Evolutionary conservation across 2,888 invertebrate species (phyloP), one percentile per base, ranked within the genome.

Genomic region (Drosophila affinis): DNA sequence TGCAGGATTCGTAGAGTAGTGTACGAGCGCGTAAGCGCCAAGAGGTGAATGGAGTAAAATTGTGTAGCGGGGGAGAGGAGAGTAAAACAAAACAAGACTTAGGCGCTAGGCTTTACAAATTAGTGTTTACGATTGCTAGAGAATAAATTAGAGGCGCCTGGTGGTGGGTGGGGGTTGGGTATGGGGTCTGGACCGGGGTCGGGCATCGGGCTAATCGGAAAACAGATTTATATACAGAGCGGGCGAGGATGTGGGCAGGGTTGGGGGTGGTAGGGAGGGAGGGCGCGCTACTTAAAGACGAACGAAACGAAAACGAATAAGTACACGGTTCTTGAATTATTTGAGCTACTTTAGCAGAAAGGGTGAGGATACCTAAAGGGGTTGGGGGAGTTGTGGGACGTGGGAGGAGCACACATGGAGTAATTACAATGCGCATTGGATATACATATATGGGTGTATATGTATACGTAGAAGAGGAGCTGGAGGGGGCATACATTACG

Each of bases 391-490:
- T 21, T 45, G 9, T 17, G 14, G 46, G 9, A 29, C 27, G 27
- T 27, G 27, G 44, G 10, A 24, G 45, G 49, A 57, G 75, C 62
- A 52, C 53, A 61, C 69, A 83, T 85, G 86, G 75, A 76, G 67
- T 85, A 82, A 85, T 80, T 83, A 83, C 83, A 83, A 83, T 83
- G 82, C 82, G 74, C 72, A 77, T 55, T 74, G 47, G 69, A 71
- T 54, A 70, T 55, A 61, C 45, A 54, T 72, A 55, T 61, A 47
- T 54, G 47, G 29, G 34, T 18, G 47, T 61, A 61, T 34, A 71
- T 54, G 64, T 51, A 61, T 45, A 54, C 64, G 48, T 39, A 14
- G 6, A 14, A 14, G 4, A 39, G 14, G 5, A 6, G 24, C 1
- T 24, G 14, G 14, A 9, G 10, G 32, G 32, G 55, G 47, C 64